Conservation (phyloP, 92 coral and sea anemone genomes). For the Heliopora coerulea region DNA sequence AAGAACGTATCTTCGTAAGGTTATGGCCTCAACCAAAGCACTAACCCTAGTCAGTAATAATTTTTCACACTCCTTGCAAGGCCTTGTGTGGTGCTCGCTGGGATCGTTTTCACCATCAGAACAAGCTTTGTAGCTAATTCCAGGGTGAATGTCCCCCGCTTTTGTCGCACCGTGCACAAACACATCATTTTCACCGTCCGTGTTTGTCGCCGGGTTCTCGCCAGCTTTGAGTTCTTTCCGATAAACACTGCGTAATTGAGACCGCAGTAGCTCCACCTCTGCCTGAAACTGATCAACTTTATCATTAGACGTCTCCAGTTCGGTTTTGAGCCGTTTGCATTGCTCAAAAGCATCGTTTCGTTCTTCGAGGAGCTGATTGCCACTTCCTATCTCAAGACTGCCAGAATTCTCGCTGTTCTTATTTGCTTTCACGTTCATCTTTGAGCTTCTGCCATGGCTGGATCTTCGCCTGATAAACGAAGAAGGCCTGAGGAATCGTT, state of each 20-base stretch:
- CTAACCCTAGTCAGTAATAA: conserved; percentile 67
- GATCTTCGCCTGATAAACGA: conserved; percentile 47
- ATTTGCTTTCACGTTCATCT: neutral
- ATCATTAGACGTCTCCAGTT: conserved; percentile 61
- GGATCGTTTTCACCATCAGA: conserved; percentile 37
- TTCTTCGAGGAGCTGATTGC: conserved; percentile 50
- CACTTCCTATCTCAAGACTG: neutral
- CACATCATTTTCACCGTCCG: conserved; percentile 39
- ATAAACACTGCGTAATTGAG: conserved; percentile 61
- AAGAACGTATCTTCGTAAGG: conserved; percentile 75
- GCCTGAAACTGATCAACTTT: conserved; percentile 55
- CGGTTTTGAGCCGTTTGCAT: conserved; percentile 59
- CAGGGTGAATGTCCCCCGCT: neutral
- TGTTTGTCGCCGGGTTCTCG: conserved; percentile 9
- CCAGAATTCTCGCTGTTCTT: neutral
- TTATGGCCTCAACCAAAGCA: conserved; percentile 84
- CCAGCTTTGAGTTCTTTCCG: conserved; percentile 43
- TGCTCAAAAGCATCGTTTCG: conserved; percentile 61
- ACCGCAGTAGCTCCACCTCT: conserved; percentile 76
- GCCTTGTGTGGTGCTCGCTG: conserved; percentile 58
- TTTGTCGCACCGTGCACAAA: neutral
- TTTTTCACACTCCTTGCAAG: conserved; percentile 89
- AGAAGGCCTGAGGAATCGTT: conserved; percentile 58
- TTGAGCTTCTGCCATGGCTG: conserved; percentile 3
- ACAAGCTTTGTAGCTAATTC: conserved; percentile 15